Conservation (phyloP, 2,113 vertebrate genomes). For the Labeo catla region DNA sequence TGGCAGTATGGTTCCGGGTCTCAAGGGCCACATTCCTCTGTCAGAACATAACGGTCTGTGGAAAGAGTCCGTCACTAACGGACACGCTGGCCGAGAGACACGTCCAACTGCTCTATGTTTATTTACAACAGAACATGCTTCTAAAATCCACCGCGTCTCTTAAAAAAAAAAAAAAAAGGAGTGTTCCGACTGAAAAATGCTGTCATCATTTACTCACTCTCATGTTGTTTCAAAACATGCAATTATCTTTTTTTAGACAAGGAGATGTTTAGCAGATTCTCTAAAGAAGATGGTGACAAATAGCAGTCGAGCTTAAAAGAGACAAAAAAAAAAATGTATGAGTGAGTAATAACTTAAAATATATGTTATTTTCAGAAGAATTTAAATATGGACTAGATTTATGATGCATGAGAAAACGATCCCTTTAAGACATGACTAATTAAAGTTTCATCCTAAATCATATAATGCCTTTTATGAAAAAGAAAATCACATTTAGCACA, state of each 20-base stretch:
- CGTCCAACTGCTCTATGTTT: not conserved
- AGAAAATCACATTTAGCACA: not conserved
- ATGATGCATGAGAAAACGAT: not conserved
- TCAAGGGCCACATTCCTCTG: slow-evolving; percentile 48
- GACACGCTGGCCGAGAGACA: not conserved
- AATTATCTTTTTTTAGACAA: not conserved
- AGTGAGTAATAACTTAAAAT: not conserved
- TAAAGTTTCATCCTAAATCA: not conserved
- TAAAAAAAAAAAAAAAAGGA: not conserved
- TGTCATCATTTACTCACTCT: not conserved
- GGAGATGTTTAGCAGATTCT: not conserved
- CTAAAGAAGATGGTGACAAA: not conserved
- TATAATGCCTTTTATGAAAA: not conserved
- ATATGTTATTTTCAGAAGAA: not conserved
- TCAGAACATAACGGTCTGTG: slow-evolving; percentile 1
- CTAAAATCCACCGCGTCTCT: not conserved
- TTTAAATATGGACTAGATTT: not conserved
- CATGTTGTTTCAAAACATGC: not conserved
- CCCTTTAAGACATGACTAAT: not conserved
- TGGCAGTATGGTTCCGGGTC: slow-evolving; percentile 16
- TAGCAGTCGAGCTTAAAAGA: not conserved
- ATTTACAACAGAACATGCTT: not conserved
- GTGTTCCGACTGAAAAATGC: not conserved
- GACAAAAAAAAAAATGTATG: not conserved
- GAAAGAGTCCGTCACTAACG: slow-evolving; percentile 46